These are phyloP conservation scores for Mobula hypostoma DNA, from an alignment of 2,113 vertebrate species.

Conservation along the genomic window DNA sequence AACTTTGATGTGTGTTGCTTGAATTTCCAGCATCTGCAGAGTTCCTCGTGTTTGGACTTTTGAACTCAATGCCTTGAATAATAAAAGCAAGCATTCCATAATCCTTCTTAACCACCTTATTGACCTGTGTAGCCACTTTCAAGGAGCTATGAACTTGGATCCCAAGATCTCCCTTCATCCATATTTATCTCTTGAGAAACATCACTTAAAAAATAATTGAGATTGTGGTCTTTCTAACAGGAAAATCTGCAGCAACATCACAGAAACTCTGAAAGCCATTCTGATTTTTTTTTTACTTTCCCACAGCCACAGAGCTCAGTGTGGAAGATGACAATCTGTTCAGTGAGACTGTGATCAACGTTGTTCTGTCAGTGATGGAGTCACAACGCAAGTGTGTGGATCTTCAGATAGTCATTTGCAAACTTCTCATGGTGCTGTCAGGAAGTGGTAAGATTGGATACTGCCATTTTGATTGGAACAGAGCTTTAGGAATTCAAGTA, in stretches of 20 bases:
- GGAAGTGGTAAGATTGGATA: constrained; percentile 49
- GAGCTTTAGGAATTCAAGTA: not conserved
- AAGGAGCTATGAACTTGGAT: no score
- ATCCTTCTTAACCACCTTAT: no score
- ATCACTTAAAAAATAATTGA: not conserved
- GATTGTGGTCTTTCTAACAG: not conserved
- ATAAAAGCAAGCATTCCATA: no score
- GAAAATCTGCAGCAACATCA: not conserved
- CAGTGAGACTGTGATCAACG: constrained; percentile 9
- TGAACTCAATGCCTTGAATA: no score
- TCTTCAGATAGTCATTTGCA: constrained; percentile 45
- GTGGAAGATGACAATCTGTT: not conserved
- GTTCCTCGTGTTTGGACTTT: no score
- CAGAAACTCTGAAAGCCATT: not conserved
- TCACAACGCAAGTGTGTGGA: constrained; percentile 40
- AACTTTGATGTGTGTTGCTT: no score
- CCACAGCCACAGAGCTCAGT: constrained; percentile 47
- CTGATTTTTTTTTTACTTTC: not conserved
- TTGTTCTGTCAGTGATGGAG: constrained; percentile 44
- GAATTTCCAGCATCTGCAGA: no score
- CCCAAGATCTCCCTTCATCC: no score
- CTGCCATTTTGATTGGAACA: not conserved
- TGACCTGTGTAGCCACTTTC: no score
- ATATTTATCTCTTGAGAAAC: not conserved
- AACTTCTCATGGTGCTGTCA: constrained; percentile 51